phyloP scores from a whole-genome alignment of 2,797 vertebrate species.

The Silurus lanzhouensis region DNA sequence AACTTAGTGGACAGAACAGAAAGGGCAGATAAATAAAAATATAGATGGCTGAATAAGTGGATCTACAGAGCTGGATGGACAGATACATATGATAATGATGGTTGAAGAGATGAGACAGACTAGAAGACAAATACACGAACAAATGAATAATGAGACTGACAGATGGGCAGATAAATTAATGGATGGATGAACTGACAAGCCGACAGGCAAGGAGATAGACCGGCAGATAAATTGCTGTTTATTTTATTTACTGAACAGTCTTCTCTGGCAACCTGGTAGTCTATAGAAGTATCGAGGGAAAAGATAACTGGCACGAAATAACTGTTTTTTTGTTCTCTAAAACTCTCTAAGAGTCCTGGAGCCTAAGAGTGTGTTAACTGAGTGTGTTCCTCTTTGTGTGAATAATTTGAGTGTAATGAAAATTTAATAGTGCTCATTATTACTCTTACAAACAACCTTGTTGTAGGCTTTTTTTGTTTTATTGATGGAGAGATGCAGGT shows the following conservation, averaged over 20 bases:
- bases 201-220: not conserved
- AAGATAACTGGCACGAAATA: not conserved
- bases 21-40: too few species aligned
- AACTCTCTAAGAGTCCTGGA: not conserved
- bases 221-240: not conserved
- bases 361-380: slow-evolving; percentile 2
- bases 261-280: not conserved
- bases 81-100: too few species aligned
- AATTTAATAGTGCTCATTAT: slow-evolving; percentile 27
- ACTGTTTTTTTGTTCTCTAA: slow-evolving; percentile 12
- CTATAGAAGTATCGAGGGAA: not conserved
- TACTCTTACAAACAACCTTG: slow-evolving; percentile 17
- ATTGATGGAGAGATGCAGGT: not conserved
- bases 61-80: not conserved
- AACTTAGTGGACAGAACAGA: too few species aligned
- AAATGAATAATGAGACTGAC: not conserved
- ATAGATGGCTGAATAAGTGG: not conserved
- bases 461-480: slow-evolving; percentile 34
- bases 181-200: not conserved
- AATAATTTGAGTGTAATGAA: slow-evolving; percentile 38
- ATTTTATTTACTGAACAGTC: not conserved
- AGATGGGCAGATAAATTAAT: not conserved
- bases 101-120: not conserved
- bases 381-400: slow-evolving; percentile 29
- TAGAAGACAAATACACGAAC: not conserved